Conservation (phyloP, 1,140 invertebrate species). For the Mya arenaria region DNA sequence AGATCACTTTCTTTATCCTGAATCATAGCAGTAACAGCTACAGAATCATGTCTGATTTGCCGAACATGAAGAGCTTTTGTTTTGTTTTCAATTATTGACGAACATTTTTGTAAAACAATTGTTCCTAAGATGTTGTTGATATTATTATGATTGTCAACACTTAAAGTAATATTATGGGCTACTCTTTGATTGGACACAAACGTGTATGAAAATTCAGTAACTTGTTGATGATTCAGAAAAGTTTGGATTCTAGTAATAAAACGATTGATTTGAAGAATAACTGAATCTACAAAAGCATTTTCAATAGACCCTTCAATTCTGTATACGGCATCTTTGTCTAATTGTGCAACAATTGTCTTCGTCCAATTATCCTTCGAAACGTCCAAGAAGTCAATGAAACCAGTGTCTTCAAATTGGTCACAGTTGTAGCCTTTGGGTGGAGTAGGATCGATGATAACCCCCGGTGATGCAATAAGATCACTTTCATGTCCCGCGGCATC, state of each 20-base stretch:
- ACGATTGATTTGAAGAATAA: background rate
- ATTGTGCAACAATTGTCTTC: background rate
- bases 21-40: background rate
- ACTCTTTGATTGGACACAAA: background rate
- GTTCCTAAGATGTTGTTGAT: background rate
- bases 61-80: background rate
- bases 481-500: conserved; percentile 56
- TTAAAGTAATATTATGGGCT: background rate
- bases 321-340: background rate
- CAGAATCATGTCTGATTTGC: background rate
- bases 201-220: background rate
- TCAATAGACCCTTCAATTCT: background rate
- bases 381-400: background rate
- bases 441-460: conserved; percentile 48
- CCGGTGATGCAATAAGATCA: background rate
- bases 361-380: background rate
- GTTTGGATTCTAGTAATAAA: background rate
- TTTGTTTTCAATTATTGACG: background rate
- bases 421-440: conserved; percentile 47
- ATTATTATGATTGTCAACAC: background rate
- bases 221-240: background rate
- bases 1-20: conserved; percentile 12
- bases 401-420: background rate
- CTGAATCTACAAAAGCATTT: background rate
- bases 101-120: background rate